phyloP scores from a whole-genome alignment of 2,888 invertebrate genomes.

The Coenonympha glycerion region DNA sequence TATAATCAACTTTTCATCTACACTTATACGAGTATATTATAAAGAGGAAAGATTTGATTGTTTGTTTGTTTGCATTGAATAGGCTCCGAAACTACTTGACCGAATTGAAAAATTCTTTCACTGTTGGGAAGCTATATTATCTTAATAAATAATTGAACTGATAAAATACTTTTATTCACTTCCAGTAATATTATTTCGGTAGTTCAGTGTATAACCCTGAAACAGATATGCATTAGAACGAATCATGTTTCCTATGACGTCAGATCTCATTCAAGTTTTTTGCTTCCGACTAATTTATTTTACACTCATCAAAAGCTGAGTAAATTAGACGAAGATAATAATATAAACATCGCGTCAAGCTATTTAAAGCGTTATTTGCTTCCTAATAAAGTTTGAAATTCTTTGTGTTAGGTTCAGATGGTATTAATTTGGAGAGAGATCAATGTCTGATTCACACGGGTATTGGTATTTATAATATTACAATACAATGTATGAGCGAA shows the following conservation, averaged over 20 bases:
- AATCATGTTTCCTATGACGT: conserved; percentile 21
- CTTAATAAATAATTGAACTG: too few species aligned
- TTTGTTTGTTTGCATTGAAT: too few species aligned
- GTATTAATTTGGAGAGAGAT: conserved; percentile 2
- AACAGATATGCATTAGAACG: conserved; percentile 11
- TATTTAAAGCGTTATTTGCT: background rate
- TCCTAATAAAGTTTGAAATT: background rate
- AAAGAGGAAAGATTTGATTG: too few species aligned
- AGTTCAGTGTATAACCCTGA: conserved; percentile 9
- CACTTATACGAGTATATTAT: too few species aligned
- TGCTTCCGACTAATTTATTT: conserved; percentile 22
- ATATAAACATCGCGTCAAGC: background rate
- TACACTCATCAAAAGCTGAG: conserved; percentile 5
- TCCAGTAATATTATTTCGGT: background rate
- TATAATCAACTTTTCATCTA: too few species aligned
- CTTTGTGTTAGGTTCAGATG: background rate
- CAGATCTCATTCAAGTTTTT: conserved; percentile 28
- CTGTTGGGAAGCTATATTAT: too few species aligned
- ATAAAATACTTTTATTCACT: background rate
- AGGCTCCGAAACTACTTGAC: too few species aligned
- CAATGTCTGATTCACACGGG: conserved; percentile 5
- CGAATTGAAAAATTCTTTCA: too few species aligned
- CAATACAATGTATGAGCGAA: background rate
- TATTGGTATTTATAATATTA: background rate
- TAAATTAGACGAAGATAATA: background rate